Base-by-base conservation (phyloP, 2,113 vertebrate species). In the Recurvirostra avosetta region DNA sequence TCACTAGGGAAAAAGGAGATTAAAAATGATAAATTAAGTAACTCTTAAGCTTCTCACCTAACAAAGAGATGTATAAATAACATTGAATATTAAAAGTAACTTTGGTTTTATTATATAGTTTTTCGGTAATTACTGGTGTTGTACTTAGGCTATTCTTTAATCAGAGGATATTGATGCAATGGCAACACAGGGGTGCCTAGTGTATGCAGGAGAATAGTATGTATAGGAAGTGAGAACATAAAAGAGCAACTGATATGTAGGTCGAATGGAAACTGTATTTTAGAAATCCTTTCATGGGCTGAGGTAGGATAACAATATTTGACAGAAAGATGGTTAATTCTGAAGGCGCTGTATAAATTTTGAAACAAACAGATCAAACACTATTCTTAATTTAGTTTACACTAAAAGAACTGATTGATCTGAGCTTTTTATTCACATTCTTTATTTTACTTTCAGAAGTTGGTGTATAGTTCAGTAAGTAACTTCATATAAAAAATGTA, bases 241-340 rank as follows among this genome's bases (percentile, higher is more conserved):
- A 71, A 94, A 95, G 72, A 92, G 62, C 66, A 95, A 75, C 52
- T 86, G 52, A 50, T 90, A 82, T 30, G 11, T 85, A 91, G 82
- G 63, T 92, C 91, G 92, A 75, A 82, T 84, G 43, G 61, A 93
- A 96, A 50, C 41, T 43, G 0, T n/a, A 29, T 86, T 95, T 93
- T 41, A 59, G 80, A 80, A 40, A 38, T 83, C 38, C 53, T 83
- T 91, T 90, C 17, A 43, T 85, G 52, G 92, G 43, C 53, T 72
- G 50, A 66, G 36, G 25, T 61, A 52, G 26, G 52, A 32, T 67
- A 77, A 85, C 12, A 27, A 8, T 36, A 9, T 79, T 77, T 92
- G 94, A 75, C 71, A 95, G 59, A 74, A 88, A 55, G 71, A 25
- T 29, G 45, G 55, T 47, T 84, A 45, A 50, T 85, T 93, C 75